Evolutionary conservation across 1,140 invertebrate species (phyloP), one percentile per base, ranked within the genome.

Genomic region (Pachypeltis micranthus): DNA sequence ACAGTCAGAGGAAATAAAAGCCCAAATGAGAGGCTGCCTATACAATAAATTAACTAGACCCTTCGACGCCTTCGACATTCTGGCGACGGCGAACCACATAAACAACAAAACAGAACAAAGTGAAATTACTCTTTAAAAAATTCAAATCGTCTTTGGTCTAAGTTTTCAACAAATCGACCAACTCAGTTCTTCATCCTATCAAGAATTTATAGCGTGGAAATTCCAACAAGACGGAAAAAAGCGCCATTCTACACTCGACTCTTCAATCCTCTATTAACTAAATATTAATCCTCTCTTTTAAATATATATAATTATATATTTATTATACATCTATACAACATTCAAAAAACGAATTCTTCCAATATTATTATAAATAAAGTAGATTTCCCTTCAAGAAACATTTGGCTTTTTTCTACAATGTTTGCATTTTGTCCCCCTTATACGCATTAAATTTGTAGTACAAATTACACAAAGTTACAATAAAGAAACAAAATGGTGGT

Each of bases 261-360:
- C 7, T 51, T 51, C 23, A 51, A n/a, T n/a, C n/a, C n/a, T n/a
- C 19, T 51, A 51, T 10, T 51, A 51, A 51, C 47, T 51, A 51
- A 51, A 51, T 51, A 51, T 10, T 21, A 51, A 51, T 51, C 47
- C 47, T 51, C 23, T n/a, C n/a, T n/a, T n/a, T n/a, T n/a, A n/a
- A n/a, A n/a, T 51, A 51, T 51, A 51, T 51, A 51, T 51, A 51
- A 16, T 39, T 51, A 51, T 51, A 51, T 51, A 51, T 21, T 51
- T 21, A 51, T 51, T 51, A 51, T 51, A 51, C 23, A 51, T 51
- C 47, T 51, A 51, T 21, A 51, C 47, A 51, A 51, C 47, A 51
- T 51, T 51, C 12, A 51, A 51, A 39, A 39, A 51, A 51, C 47
- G 23, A 51, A 51, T 14, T 51, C 21, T 51, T 51, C 23, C 23